A percentile compares a stretch with the other conserved stretches of the same genome.
These are phyloP conservation scores for Tethea ocularis DNA, from an alignment of 2,888 invertebrate species.

Conservation along the genomic window DNA sequence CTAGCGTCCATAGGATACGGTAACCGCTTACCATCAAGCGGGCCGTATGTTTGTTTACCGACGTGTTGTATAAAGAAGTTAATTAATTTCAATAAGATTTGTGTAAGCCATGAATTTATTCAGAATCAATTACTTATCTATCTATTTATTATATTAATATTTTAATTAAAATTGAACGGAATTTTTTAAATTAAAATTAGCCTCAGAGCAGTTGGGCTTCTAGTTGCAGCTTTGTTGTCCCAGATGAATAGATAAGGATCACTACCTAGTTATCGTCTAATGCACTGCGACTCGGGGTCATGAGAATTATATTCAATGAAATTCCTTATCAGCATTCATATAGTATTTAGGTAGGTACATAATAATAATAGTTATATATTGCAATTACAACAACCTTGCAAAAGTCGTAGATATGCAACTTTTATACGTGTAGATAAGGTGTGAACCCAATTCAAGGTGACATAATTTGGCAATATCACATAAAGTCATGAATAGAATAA, in stretches of 20 bases:
- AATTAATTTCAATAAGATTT: no score
- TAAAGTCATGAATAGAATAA: slow-evolving; percentile 18
- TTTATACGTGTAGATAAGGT: background rate
- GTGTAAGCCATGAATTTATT: no score
- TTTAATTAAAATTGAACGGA: no score
- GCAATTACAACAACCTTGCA: slow-evolving; percentile 38
- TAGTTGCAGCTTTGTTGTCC: background rate
- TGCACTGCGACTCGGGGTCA: slow-evolving; percentile 7
- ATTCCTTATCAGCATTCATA: background rate
- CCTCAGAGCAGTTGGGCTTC: no score
- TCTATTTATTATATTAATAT: no score
- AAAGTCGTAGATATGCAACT: slow-evolving; percentile 37
- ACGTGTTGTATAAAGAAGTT: no score
- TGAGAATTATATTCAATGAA: slow-evolving; percentile 2
- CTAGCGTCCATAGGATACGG: no score
- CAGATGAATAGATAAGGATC: background rate
- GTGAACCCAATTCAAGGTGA: slow-evolving; percentile 39
- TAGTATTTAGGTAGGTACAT: background rate
- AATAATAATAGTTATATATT: slow-evolving; percentile 18
- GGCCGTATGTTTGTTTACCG: no score
- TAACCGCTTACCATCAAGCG: no score
- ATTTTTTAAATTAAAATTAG: no score
- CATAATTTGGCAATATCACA: slow-evolving; percentile 40
- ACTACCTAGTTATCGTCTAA: background rate
- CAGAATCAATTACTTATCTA: no score